Evolutionary conservation across 2,797 vertebrate genomes (phyloP).

Genomic region (Protosalanx chinensis): DNA sequence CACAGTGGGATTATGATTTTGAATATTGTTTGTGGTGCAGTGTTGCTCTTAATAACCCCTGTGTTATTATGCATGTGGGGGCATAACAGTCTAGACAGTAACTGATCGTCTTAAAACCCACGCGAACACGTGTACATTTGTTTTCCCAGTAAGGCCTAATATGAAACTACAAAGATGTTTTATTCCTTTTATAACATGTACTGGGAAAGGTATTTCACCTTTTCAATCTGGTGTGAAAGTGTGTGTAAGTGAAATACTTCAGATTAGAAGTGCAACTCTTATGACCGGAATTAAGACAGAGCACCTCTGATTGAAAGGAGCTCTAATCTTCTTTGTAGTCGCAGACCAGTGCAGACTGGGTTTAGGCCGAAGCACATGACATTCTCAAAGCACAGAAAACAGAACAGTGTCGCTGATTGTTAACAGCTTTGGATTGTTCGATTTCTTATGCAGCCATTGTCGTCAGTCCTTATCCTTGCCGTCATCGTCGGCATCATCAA

Average conservation of each 20-base stretch:
- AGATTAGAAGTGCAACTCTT: not conserved
- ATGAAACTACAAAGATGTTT: not conserved
- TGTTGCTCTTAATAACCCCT: not conserved
- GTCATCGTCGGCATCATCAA: constrained; percentile 22
- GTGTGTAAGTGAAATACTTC: not conserved
- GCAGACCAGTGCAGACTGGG: constrained; percentile 4
- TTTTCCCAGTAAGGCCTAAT: constrained; percentile 2
- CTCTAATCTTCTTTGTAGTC: constrained; percentile 58
- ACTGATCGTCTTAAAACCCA: constrained; percentile 32
- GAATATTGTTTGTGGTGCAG: not conserved
- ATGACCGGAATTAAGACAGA: constrained; percentile 2
- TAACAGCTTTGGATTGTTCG: constrained; percentile 42
- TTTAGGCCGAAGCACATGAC: constrained; percentile 62
- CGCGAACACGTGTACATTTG: constrained; percentile 20
- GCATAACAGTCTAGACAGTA: constrained; percentile 31
- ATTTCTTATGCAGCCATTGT: constrained; percentile 38
- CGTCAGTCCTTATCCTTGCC: constrained; percentile 34
- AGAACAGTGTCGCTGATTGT: constrained; percentile 57
- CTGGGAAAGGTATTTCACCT: not conserved
- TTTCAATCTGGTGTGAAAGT: not conserved
- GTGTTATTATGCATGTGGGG: not conserved
- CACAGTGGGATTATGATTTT: constrained; percentile 2
- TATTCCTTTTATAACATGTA: not conserved
- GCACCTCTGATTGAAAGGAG: not conserved
- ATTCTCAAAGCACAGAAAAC: constrained; percentile 24